Conservation (phyloP, 2,113 vertebrate genomes). For the Carassius gibelio region DNA sequence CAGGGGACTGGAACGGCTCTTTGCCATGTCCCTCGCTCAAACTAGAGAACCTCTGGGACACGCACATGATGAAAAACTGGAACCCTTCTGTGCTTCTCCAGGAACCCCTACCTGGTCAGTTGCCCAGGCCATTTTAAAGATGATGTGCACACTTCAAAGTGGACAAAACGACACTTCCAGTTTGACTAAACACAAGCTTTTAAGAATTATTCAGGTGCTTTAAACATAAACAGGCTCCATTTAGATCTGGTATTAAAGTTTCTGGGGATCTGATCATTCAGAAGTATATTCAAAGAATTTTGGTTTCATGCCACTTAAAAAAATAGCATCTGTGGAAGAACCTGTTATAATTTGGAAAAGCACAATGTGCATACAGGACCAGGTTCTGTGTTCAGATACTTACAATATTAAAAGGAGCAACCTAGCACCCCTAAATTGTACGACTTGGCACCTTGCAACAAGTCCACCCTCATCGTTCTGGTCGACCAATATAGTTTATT, state of each 20-base stretch:
- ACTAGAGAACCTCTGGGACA: slow-evolving; percentile 95
- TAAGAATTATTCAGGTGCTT: too few species aligned
- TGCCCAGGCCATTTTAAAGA: neutral
- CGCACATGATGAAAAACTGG: slow-evolving; percentile 97
- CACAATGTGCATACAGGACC: too few species aligned
- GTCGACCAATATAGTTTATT: too few species aligned
- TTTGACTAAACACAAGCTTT: too few species aligned
- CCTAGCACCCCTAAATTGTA: too few species aligned
- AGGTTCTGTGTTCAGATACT: too few species aligned
- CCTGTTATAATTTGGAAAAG: neutral
- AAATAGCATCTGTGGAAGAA: neutral
- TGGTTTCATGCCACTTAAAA: neutral
- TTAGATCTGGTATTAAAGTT: too few species aligned
- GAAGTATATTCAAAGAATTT: neutral
- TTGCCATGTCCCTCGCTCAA: slow-evolving; percentile 83
- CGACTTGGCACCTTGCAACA: too few species aligned
- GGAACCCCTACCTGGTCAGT: slow-evolving; percentile 90
- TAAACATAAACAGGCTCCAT: too few species aligned
- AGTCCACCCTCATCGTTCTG: too few species aligned
- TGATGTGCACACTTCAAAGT: neutral
- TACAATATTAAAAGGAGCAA: too few species aligned
- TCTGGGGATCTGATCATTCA: too few species aligned
- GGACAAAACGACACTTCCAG: neutral
- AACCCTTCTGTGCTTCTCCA: slow-evolving; percentile 90
- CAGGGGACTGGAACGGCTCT: slow-evolving; percentile 93